Evolutionary conservation across 2,888 invertebrate genomes (phyloP).

Genomic region (Coenonympha glycerion): DNA sequence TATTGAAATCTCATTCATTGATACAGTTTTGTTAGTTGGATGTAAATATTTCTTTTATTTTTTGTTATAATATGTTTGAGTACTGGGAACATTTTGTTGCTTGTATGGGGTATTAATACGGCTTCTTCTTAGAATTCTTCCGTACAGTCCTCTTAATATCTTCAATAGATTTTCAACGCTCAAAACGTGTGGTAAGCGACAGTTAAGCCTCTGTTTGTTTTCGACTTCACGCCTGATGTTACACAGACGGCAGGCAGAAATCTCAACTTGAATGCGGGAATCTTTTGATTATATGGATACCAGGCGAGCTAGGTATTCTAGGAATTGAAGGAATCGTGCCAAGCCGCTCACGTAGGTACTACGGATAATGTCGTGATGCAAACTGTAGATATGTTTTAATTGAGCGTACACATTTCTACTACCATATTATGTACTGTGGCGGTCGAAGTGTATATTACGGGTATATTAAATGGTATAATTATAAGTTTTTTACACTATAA

Average conservation of each 20-base stretch:
- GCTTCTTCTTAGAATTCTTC: not conserved
- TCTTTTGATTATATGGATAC: constrained; percentile 12
- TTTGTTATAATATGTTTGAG: no score
- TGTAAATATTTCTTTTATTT: no score
- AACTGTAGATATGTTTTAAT: constrained; percentile 14
- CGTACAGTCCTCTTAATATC: constrained; percentile 15
- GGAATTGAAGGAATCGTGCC: constrained; percentile 19
- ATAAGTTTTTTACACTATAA: no score
- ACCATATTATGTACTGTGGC: not conserved
- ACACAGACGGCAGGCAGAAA: constrained; percentile 6
- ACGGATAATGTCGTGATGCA: constrained; percentile 20
- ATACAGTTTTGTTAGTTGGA: no score
- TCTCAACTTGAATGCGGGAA: constrained; percentile 6
- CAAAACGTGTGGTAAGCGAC: constrained; percentile 5
- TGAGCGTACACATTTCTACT: constrained; percentile 7
- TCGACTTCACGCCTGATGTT: constrained; percentile 14
- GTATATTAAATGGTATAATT: no score
- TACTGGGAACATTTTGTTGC: not conserved
- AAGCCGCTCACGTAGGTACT: constrained; percentile 18
- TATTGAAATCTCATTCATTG: no score
- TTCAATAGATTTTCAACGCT: constrained; percentile 9
- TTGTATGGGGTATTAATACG: not conserved
- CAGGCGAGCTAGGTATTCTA: constrained; percentile 9
- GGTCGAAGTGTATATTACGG: not conserved
- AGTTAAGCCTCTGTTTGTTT: constrained; percentile 11